These are phyloP conservation scores for Denticeps clupeoides DNA, from an alignment of 2,797 vertebrate genomes.

Conservation along the genomic window DNA sequence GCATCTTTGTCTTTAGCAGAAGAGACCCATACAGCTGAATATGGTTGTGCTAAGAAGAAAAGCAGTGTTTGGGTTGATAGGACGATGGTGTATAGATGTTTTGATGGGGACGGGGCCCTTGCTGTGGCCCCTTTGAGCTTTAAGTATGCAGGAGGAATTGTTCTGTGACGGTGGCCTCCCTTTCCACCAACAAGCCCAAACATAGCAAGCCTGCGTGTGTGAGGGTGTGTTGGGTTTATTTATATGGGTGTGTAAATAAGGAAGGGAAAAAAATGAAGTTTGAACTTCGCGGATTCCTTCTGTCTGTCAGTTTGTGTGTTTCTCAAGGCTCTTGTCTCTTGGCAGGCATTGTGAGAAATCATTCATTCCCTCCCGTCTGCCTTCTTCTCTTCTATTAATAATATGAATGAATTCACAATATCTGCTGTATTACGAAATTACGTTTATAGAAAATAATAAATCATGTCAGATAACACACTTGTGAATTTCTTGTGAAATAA, in stretches of 20 bases:
- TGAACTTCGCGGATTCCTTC: constrained; percentile 3
- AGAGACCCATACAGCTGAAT: no score
- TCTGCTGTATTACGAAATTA: no score
- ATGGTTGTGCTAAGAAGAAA: no score
- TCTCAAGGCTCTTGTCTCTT: neutral
- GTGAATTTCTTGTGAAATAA: no score
- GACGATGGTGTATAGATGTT: neutral
- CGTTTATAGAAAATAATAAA: no score
- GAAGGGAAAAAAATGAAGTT: neutral
- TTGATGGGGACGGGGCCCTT: constrained; percentile 2
- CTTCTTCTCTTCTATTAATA: no score
- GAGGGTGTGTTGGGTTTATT: neutral
- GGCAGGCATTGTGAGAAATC: neutral
- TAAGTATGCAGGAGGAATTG: constrained; percentile 25
- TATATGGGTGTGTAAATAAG: neutral
- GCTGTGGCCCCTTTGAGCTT: constrained; percentile 12
- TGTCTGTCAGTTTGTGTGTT: neutral
- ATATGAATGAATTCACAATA: no score
- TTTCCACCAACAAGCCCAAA: constrained; percentile 1
- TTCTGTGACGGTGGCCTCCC: constrained; percentile 9
- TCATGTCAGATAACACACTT: no score
- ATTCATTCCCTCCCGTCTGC: no score
- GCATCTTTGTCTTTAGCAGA: no score
- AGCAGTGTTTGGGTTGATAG: neutral
- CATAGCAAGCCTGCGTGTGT: neutral